These are phyloP conservation scores for Hecatera dysodea DNA, from an alignment of 2,888 invertebrate species.

Conservation along the genomic window DNA sequence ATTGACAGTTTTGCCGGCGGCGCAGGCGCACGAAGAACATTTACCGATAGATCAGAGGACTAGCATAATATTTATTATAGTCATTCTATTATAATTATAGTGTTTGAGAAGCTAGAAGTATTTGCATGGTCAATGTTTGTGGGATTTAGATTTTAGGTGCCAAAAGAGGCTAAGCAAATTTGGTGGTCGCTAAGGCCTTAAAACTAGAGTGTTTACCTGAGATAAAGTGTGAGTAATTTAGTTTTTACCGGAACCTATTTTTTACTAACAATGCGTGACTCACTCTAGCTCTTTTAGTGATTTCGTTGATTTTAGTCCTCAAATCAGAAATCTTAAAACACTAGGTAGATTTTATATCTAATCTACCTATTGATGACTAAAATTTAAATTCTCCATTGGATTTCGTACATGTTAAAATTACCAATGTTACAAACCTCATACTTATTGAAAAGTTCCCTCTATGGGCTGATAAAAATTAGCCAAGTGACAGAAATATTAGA, in stretches of 20 bases:
- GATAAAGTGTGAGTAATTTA: neutral
- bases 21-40: constrained; percentile 27
- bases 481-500: neutral
- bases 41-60: constrained; percentile 26
- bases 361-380: neutral
- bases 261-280: neutral
- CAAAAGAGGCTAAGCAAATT: constrained; percentile 11
- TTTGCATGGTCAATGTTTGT: constrained; percentile 30
- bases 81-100: constrained; percentile 32
- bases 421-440: neutral
- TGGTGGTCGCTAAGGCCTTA: neutral
- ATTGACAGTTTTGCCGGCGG: constrained; percentile 55
- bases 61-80: constrained; percentile 44
- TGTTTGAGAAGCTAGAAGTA: constrained; percentile 32
- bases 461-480: neutral
- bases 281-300: neutral
- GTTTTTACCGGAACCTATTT: neutral
- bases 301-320: neutral
- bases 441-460: neutral
- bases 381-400: neutral
- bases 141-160: constrained; percentile 33
- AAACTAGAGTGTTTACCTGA: constrained; percentile 6
- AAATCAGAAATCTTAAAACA: neutral
- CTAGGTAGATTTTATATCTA: no score
- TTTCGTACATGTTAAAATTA: neutral